Evolutionary conservation across 1,140 invertebrate genomes (phyloP).

Genomic region (Wiebesia pumilae): DNA sequence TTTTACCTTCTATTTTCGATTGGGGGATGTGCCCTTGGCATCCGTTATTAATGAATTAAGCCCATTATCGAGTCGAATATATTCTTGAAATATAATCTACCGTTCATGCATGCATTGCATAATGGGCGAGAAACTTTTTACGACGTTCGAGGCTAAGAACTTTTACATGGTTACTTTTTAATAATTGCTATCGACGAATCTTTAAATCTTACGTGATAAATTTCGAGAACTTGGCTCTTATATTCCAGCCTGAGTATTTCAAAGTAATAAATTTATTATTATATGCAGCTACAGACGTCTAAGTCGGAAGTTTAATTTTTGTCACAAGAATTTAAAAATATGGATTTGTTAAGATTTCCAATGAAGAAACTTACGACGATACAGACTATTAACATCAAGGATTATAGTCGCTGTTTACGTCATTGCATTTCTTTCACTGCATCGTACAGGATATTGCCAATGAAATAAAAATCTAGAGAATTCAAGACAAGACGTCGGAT

Average conservation of each 20-base stretch:
- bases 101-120: constrained; percentile 4
- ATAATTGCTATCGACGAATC: constrained; percentile 26
- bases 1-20: not conserved
- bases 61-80: constrained; percentile 23
- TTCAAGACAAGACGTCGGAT: too few species aligned
- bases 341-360: not conserved
- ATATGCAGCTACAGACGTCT: not conserved
- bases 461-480: too few species aligned
- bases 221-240: not conserved
- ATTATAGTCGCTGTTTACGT: too few species aligned
- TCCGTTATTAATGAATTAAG: constrained; percentile 4
- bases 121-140: constrained; percentile 2
- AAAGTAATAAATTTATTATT: constrained; percentile 1
- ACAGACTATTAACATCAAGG: too few species aligned
- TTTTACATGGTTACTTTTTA: constrained; percentile 21
- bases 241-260: not conserved
- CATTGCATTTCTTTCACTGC: too few species aligned
- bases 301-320: not conserved
- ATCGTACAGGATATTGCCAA: too few species aligned
- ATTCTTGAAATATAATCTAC: constrained; percentile 23
- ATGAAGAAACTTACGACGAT: not conserved
- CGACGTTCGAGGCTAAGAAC: constrained; percentile 31
- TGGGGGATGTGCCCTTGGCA: not conserved
- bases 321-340: not conserved
- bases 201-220: constrained; percentile 26